A percentile compares a stretch with the other conserved stretches of the same genome.
These are phyloP conservation scores for Planococcus citri DNA, from an alignment of 1,140 invertebrate genomes.

Conservation along the genomic window DNA sequence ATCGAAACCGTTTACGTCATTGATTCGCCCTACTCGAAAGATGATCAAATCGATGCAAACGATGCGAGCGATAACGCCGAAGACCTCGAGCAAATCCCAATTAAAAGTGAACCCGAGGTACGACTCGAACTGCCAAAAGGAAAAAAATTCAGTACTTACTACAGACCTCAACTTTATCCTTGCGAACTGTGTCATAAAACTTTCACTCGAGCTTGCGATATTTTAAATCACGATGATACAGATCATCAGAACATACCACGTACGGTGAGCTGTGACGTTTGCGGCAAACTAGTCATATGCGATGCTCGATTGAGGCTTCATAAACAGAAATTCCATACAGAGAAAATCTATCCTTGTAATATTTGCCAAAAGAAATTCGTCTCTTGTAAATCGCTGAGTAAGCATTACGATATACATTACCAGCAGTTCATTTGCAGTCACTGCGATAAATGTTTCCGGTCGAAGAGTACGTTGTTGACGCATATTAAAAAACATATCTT, in stretches of 20 bases:
- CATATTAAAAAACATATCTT: slow-evolving; percentile 29
- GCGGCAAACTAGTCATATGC: background rate
- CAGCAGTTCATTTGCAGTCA: slow-evolving; percentile 36
- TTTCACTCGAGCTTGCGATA: slow-evolving; percentile 43
- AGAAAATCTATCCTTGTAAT: background rate
- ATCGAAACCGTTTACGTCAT: background rate
- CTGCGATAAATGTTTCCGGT: slow-evolving; percentile 47
- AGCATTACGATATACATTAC: background rate
- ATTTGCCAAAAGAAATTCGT: background rate
- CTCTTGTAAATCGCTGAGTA: background rate
- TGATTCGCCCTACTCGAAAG: background rate
- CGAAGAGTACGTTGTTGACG: slow-evolving; percentile 31
- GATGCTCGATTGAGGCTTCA: background rate
- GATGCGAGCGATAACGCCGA: background rate
- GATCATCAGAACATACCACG: slow-evolving; percentile 49
- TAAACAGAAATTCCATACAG: background rate
- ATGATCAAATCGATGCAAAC: background rate
- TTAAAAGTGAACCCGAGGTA: background rate
- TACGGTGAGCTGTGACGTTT: background rate
- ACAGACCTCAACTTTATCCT: slow-evolving; percentile 34
- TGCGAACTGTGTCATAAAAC: slow-evolving; percentile 35
- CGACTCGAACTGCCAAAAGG: background rate
- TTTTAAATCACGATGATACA: slow-evolving; percentile 54
- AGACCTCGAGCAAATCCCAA: background rate
- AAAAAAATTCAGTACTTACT: slow-evolving; percentile 30